A percentile compares a stretch with the other conserved stretches of the same genome.
Evolutionary conservation across 1,140 invertebrate species (phyloP).

Genomic region (Melanaphis sacchari): DNA sequence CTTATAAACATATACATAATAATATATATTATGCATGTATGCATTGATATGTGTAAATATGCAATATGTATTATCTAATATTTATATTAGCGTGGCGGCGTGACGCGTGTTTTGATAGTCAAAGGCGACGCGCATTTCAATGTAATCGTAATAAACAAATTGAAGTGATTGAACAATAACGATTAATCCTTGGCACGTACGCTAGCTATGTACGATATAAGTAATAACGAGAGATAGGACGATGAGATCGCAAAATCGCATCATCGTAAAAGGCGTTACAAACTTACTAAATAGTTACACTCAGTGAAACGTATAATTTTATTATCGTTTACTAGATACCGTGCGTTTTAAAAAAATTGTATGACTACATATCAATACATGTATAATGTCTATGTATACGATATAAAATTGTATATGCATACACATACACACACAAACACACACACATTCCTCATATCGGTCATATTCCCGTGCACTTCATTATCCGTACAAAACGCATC

Average conservation of each 20-base stretch:
- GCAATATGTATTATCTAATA: background rate
- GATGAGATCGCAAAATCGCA: background rate
- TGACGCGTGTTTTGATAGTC: background rate
- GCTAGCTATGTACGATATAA: background rate
- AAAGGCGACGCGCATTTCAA: too few relatives aligned
- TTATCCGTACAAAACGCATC: too few relatives aligned
- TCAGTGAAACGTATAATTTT: background rate
- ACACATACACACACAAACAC: too few relatives aligned
- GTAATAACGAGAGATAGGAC: background rate
- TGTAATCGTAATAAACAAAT: background rate
- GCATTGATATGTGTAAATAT: background rate
- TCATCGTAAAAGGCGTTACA: background rate
- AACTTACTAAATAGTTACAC: background rate
- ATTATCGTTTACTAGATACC: background rate
- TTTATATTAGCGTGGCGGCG: background rate
- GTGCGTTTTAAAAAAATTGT: background rate
- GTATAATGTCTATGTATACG: too few relatives aligned
- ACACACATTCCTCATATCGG: too few relatives aligned
- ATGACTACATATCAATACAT: background rate
- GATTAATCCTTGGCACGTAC: slow-evolving; percentile 2
- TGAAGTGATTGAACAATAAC: background rate
- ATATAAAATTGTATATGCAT: too few relatives aligned
- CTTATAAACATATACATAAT: background rate
- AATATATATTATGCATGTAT: background rate
- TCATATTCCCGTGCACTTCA: too few relatives aligned